Evolutionary conservation across 2,888 invertebrate genomes (phyloP), one percentile per base, ranked within the genome.

Genomic region (Caradrina clavipalpis): DNA sequence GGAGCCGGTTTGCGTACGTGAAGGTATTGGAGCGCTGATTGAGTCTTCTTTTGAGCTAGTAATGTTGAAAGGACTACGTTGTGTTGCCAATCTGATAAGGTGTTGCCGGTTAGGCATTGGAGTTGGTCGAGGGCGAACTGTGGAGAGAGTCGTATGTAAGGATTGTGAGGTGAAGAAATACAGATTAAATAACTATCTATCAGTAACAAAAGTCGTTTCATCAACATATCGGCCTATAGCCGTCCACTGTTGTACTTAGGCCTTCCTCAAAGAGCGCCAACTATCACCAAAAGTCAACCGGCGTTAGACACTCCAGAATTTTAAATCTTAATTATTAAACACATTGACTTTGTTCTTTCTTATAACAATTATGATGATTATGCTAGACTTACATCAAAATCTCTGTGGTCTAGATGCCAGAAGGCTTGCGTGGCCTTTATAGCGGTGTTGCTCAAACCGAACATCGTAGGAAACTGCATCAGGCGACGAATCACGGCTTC

Each of bases 381-480:
- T 2, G 15, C n/a, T 2, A 49, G 1, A 69, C 96, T 95, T 91
- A 98, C 98, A 90, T 97, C 97, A 92, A 97, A 98, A 88, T 98
- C 97, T 70, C 97, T 97, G 87, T 98, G 98, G 93, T 99, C 99
- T 17, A 99, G 95, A 82, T 98, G 97, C 99, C 99, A 99, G 90
- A 98, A 98, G 0, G 98, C 98, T 86, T 98, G 98, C 0, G 98
- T 97, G 0, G 98, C 97, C 89, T 98, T 98, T 35, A 98, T 97
- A 0, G 97, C 91, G 1, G 98, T 97, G 21, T 97, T 97, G 65
- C 97, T 97, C 6, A 98, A 92, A 63, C 97, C 97, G 84, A 98
- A 98, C 80, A 98, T 97, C 0, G 97, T 97, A 0, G 98, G 98
- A 91, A 98, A 98, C 87, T 98, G 98, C 87, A 98, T 97, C 59